Base-by-base conservation (phyloP, 2,113 vertebrate genomes). In the Cariama cristata region DNA sequence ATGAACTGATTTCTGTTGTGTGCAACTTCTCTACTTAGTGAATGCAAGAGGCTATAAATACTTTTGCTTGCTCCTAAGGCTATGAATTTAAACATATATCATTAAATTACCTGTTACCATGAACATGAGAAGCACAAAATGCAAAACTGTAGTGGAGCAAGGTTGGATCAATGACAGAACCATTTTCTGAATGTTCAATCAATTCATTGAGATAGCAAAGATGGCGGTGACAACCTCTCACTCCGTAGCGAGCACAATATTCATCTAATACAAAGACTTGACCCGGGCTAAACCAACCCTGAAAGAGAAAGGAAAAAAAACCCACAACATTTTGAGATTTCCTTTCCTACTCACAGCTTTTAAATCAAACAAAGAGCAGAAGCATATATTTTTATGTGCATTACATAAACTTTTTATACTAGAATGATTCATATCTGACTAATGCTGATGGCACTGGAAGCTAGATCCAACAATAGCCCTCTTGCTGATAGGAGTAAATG, bases 121-220 rank as follows among this genome's bases (percentile, higher is more conserved):
- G 99, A 97, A 99, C 99, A 22, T 99, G 99, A 84, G 99, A 99
- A 91, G 99, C 99, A 64, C 99, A 99, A 98, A 99, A 99, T 79
- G 99, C 99, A 96, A 99, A 99, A 98, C 99, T 99, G 98, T 99
- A 99, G 98, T 99, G 99, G 35, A 99, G 99, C 87, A 99, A 98
- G 56, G 99, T 99, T 69, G 99, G 99, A 97, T 99, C 99, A 60
- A 99, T 99, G 95, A 99, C 98, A 66, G 98, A 98, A 67, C 98
- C 99, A 62, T 97, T 98, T 98, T 99, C 99, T 4, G 99, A 99
- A 67, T 99, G 99, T 67, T 99, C 99, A 98, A 99, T 99, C 97
- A 99, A 97, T 26, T 99, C 99, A 75, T 94, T 98, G 87, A 99
- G 98, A 97, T 99, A 99, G 98, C 99, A 99, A 95, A 99, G 99